Base-by-base conservation (phyloP, 1,140 invertebrate species). In the Drosophila albomicans region DNA sequence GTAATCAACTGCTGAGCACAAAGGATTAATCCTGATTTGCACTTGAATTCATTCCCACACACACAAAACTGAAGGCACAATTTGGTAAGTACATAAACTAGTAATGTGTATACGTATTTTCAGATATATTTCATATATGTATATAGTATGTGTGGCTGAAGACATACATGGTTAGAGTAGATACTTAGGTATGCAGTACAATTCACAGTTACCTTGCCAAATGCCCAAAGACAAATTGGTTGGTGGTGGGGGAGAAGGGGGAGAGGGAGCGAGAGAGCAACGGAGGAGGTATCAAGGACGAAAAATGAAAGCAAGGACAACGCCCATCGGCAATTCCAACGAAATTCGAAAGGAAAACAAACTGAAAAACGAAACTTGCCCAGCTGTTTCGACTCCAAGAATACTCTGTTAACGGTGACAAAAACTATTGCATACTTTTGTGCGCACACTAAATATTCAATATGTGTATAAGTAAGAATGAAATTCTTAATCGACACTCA, bases 121-220 rank as follows among this genome's bases (percentile, higher is more conserved):
- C 3, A 45, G n/a, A 28, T 10, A 45, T 59, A 10, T 25, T 25
- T 25, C 20, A 25, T 25, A 25, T 25, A 25, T 25, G 20, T 25
- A 25, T 25, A 25, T 25, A 25, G 20, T 25, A 25, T 25, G 20
- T 16, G 28, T 48, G 35, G 35, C 20, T 13, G 43, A 25, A 61
- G 16, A 30, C 35, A 8, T 52, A 25, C 61, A 58, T 52, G 70
- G 8, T 43, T 66, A 56, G 20, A 66, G 16, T 45, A 48, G 15
- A 10, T 38, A 38, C 7, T 35, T 52, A 57, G 3, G 13, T 66
- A 66, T 56, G 63, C 30, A 69, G 56, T 64, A 65, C 6, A 20
- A 52, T 45, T 43, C 28, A 68, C 28, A 68, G 38, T 48, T 69
- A 66, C 52, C 45, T 65, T 51, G 62, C 32, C 3, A 3, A 71